These are phyloP conservation scores for Ormyrus pomaceus DNA, from an alignment of 2,888 invertebrate species.

Conservation along the genomic window DNA sequence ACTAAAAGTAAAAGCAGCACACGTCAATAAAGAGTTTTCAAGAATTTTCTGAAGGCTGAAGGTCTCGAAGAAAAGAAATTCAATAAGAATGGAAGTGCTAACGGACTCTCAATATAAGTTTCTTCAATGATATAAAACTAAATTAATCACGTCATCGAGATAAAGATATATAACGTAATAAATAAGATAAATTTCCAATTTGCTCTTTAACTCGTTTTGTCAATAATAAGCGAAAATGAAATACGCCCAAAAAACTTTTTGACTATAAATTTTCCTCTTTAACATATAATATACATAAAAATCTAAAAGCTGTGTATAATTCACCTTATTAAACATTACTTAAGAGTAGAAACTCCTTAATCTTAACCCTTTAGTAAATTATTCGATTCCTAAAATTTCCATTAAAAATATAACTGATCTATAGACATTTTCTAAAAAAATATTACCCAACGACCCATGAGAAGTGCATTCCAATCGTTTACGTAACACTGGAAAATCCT, in stretches of 20 bases:
- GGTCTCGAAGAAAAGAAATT: neutral
- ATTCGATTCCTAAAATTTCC: neutral
- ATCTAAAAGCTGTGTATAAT: too few species aligned
- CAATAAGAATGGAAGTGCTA: neutral
- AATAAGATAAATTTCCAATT: conserved; percentile 21
- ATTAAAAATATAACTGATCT: neutral
- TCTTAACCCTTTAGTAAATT: too few species aligned
- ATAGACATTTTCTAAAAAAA: too few species aligned
- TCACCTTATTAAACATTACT: too few species aligned
- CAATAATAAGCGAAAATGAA: neutral
- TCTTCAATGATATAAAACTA: conserved; percentile 18
- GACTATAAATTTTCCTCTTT: too few species aligned
- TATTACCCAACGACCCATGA: neutral
- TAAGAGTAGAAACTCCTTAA: too few species aligned
- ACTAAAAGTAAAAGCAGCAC: too few species aligned
- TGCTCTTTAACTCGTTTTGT: neutral
- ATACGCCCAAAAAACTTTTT: too few species aligned
- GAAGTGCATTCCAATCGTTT: too few species aligned
- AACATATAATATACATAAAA: too few species aligned
- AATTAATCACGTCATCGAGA: conserved; percentile 32
- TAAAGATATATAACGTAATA: neutral
- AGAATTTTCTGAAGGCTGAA: neutral
- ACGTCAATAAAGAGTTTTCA: neutral
- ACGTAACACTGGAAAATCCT: too few species aligned
- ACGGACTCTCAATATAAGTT: conserved; percentile 14